A percentile compares a stretch with the other conserved stretches of the same genome.
phyloP scores from a whole-genome alignment of 1,140 invertebrate species.

The Bombus consobrinus region DNA sequence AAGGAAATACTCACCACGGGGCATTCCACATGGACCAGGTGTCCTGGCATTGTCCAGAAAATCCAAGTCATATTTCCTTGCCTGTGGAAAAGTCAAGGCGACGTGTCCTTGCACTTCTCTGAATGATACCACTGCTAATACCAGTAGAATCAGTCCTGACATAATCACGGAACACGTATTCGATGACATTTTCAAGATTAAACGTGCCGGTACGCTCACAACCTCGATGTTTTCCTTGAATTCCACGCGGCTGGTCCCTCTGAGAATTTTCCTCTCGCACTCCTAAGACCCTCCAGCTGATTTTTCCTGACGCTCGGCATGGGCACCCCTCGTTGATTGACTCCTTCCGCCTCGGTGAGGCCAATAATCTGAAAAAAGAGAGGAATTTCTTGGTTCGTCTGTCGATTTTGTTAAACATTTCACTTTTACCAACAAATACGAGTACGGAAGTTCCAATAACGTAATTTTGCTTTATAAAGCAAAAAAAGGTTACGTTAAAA shows the following conservation, averaged over 20 bases:
- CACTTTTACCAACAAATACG: background rate
- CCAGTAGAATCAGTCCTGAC: slow-evolving; percentile 58
- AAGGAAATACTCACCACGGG: slow-evolving; percentile 89
- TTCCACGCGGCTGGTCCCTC: slow-evolving; percentile 12
- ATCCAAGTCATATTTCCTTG: slow-evolving; percentile 94
- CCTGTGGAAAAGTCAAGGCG: slow-evolving; percentile 92
- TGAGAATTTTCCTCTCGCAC: slow-evolving; percentile 49
- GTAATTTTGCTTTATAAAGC: background rate
- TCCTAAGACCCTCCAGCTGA: slow-evolving; percentile 48
- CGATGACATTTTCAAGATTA: slow-evolving; percentile 46
- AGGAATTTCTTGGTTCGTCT: slow-evolving; percentile 35
- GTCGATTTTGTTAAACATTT: background rate
- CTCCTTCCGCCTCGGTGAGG: slow-evolving; percentile 42
- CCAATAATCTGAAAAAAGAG: slow-evolving; percentile 48
- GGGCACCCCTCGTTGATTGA: slow-evolving; percentile 53
- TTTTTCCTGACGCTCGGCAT: slow-evolving; percentile 57
- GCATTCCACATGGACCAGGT: slow-evolving; percentile 96
- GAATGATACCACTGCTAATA: slow-evolving; percentile 66
- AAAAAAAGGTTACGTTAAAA: slow-evolving; percentile 2
- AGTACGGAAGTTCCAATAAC: background rate
- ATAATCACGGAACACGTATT: slow-evolving; percentile 55
- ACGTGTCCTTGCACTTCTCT: slow-evolving; percentile 86
- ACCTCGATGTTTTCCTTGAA: slow-evolving; percentile 2
- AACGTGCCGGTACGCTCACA: slow-evolving; percentile 34
- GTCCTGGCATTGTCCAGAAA: slow-evolving; percentile 96